Evolutionary conservation across 2,113 vertebrate species (phyloP), one percentile per base, ranked within the genome.

Genomic region (Gymnarchus niloticus): DNA sequence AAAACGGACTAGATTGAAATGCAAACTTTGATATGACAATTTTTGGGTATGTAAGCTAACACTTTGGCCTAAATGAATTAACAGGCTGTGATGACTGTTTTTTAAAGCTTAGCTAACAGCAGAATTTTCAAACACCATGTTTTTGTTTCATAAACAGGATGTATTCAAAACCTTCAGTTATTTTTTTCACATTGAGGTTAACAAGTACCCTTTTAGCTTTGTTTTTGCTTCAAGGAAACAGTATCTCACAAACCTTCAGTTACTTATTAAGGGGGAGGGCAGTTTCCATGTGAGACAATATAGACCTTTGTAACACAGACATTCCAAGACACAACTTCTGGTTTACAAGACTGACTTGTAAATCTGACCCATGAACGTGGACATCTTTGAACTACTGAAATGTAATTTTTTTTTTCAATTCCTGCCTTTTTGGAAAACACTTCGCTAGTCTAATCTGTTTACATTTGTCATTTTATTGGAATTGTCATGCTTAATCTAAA

Each of bases 221-320:
- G 65, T 69, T 73, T 73, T 73, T 41, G 33, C 65, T 73, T 73
- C 65, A 73, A 73, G 65, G 65, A 73, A 73, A 73, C 65, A 41
- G 65, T 41, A 73, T 73, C 41, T 73, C 65, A 73, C 65, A 73
- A 73, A 73, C 65, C 33, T 41, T 41, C 65, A 73, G 65, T 73
- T 73, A 73, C 65, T 73, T 73, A 73, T 73, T 73, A 73, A 19
- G 65, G 33, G 65, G 65, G 14, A 28, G 65, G 65, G 65, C 65
- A 19, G 65, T 41, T 73, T 73, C 65, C 65, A 37, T 73, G 65
- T 73, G 33, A 37, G 65, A 73, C 65, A 73, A 73, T 73, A 33
- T 33, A 73, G 65, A 73, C 65, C 65, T 73, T 73, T 73, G 65
- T 73, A 73, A 73, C 61, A 69, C 33, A 41, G 12, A 73, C 65